Base-by-base conservation (phyloP, 2,113 vertebrate species). In the Misgurnus mizolepis region DNA sequence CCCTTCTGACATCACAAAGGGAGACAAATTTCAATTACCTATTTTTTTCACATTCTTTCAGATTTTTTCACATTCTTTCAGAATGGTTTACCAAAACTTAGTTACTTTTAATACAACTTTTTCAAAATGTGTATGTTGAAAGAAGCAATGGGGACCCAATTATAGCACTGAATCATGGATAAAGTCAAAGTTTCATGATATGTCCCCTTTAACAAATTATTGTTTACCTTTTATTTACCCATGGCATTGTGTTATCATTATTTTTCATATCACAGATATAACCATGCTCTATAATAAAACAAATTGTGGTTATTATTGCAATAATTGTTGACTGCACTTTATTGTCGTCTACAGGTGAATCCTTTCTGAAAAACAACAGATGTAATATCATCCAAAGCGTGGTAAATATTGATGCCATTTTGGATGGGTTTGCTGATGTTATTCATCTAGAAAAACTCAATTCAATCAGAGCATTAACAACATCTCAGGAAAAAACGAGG, bases 301-400 rank as follows among this genome's bases (percentile, higher is more conserved):
- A 34, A 34, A 1, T 34, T 34, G 27, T 34, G 3, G n/a, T 64
- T 18, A 4, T 4, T 47, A 47, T 45, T 22, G 18, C 39, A 47
- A 43, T 27, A 5, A 18, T 18, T 61, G 55, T 10, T 62, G 7
- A 76, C 12, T 64, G 43, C 15, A 3, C 9, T 5, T 12, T 4
- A 6, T 39, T 67, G 34, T 67, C 15, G 1, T 75, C 7, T 75
- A 64, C 56, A 65, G 74, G 14, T 76, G 22, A 11, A 4, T 76
- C 61, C 47, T 76, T 76, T 65, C 3, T 64, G 15, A 17, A 64
- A 7, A 17, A n/a, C 12, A 61, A 76, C 5, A 65, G 3, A 65
- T 0, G 0, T 1, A 0, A 39, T 0, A 15, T 76, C 6, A 18
- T 76, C n/a, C 4, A 50, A 61, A 49, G 0, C 2, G 61, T 50